phyloP scores from a whole-genome alignment of 2,888 invertebrate species.

The Adelphocoris suturalis region DNA sequence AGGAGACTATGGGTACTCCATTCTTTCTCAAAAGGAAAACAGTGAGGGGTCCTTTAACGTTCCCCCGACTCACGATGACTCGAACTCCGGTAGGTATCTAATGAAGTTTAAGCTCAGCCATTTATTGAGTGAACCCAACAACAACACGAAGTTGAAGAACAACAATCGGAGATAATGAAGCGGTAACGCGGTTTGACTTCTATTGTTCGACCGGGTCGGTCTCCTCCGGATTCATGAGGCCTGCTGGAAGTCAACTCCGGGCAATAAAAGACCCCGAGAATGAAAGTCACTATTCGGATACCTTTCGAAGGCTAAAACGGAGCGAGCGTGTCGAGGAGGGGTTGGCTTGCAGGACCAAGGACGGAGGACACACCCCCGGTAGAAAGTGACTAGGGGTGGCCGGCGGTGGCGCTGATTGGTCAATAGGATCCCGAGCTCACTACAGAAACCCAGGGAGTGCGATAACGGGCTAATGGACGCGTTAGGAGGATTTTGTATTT shows the following conservation, averaged over 20 bases:
- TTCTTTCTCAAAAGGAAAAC: neutral
- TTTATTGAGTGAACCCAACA: slow-evolving; percentile 27
- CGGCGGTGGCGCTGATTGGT: neutral
- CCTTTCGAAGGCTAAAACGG: neutral
- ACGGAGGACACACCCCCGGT: slow-evolving; percentile 27
- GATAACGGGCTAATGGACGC: no score
- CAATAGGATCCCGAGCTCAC: neutral
- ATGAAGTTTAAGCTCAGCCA: slow-evolving; percentile 35
- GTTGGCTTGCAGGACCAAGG: slow-evolving; percentile 20
- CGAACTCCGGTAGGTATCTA: neutral
- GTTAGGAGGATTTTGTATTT: no score
- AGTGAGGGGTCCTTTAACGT: neutral
- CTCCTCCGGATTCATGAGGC: slow-evolving; percentile 33
- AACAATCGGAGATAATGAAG: slow-evolving; percentile 57
- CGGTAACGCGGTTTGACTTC: slow-evolving; percentile 48
- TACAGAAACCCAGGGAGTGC: no score
- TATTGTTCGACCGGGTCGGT: slow-evolving; percentile 2
- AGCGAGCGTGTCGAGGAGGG: neutral
- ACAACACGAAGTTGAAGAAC: slow-evolving; percentile 52
- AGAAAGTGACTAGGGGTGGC: slow-evolving; percentile 29
- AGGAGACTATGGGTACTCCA: neutral
- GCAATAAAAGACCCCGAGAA: slow-evolving; percentile 42
- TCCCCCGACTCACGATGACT: slow-evolving; percentile 44
- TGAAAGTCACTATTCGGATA: slow-evolving; percentile 44
- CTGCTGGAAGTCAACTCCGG: neutral